Evolutionary conservation across 2,797 vertebrate species (phyloP), one percentile per base, ranked within the genome.

Genomic region (Argentina silus): DNA sequence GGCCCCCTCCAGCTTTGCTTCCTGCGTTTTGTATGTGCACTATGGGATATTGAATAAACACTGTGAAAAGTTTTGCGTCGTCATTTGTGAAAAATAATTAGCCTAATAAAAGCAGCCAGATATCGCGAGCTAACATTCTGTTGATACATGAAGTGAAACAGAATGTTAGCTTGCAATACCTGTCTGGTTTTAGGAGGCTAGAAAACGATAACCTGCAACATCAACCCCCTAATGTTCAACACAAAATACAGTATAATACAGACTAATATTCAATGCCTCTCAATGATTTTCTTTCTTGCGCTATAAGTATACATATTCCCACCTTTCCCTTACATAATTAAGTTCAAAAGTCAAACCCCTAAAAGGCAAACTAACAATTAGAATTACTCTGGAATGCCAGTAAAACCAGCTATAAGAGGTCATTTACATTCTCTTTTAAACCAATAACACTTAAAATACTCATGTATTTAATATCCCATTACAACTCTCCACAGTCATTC

Each of bases 391-490:
- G 72, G 60, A 81, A 73, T 43, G 72, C 47, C 74, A 78, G 78
- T 62, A 78, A 67, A 76, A 67, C 7, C 23, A 27, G 66, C 70
- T 81, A 76, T 67, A 85, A 82, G 73, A 59, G 73, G 80, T 69
- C 61, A 82, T 79, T 86, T 79, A 63, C 67, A 73, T 80, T 83
- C 77, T 76, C 77, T 75, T 82, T 81, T 81, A 60, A 79, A 82
- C 43, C 53, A 47, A 47, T 56, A 79, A 86, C 70, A 78, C 77
- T 74, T 83, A n/a, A n/a, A n/a, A n/a, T 68, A 43, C 74, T 79
- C 67, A 14, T 72, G 76, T 72, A 70, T 72, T 76, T 78, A 76
- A 79, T 77, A 78, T 76, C 63, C 76, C 63, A 79, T 83, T 79
- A 74, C 45, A 76, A 72, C 69, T 73, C 65, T 56, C 73, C 60